Conservation (phyloP, 2,888 invertebrate genomes). For the Epistrophe eligans region DNA sequence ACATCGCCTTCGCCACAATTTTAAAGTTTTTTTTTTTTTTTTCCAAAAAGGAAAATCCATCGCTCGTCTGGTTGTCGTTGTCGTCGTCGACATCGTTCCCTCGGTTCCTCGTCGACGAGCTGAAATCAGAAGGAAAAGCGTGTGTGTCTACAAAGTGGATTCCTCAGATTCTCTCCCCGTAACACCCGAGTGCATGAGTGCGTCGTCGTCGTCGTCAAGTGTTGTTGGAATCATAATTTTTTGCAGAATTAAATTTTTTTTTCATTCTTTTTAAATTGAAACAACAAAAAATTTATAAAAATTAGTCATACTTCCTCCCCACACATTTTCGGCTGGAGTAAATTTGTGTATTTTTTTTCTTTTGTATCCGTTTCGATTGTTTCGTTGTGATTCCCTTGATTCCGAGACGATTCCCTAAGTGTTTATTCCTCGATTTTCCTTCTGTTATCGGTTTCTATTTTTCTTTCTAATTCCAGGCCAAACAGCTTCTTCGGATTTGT, state of each 20-base stretch:
- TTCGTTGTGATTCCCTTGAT: slow-evolving; percentile 5
- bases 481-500: slow-evolving; percentile 16
- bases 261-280: slow-evolving; percentile 26
- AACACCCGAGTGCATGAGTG: slow-evolving; percentile 41
- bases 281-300: slow-evolving; percentile 25
- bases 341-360: slow-evolving; percentile 30
- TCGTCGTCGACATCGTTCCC: slow-evolving; percentile 30
- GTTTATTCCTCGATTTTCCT: background rate
- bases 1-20: slow-evolving; percentile 18
- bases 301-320: slow-evolving; percentile 56
- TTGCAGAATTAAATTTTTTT: slow-evolving; percentile 62
- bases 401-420: slow-evolving; percentile 3
- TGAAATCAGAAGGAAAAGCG: slow-evolving; percentile 36
- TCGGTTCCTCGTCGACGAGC: slow-evolving; percentile 30
- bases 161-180: slow-evolving; percentile 21
- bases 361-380: slow-evolving; percentile 2
- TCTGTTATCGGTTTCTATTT: background rate
- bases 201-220: slow-evolving; percentile 52
- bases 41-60: slow-evolving; percentile 55
- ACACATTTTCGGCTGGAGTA: slow-evolving; percentile 16
- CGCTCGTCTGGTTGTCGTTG: slow-evolving; percentile 43
- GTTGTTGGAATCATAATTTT: slow-evolving; percentile 61
- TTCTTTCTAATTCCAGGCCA: slow-evolving; percentile 11
- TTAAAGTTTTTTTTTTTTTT: slow-evolving; percentile 44
- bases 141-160: slow-evolving; percentile 49